These are phyloP conservation scores for Spialia ferax DNA, from an alignment of 2,888 invertebrate genomes.

Conservation along the genomic window DNA sequence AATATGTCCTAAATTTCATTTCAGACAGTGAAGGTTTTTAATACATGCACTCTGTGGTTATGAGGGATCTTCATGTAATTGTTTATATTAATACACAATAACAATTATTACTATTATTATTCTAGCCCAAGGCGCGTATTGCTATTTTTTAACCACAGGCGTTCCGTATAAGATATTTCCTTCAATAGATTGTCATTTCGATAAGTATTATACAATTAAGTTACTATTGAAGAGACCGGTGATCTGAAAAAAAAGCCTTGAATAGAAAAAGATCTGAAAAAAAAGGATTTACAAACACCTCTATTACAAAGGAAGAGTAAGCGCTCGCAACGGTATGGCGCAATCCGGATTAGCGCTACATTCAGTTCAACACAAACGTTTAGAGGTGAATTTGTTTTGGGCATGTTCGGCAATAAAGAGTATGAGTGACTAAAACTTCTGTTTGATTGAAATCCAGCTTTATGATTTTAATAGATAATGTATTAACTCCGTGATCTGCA, in stretches of 20 bases:
- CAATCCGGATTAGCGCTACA: constrained; percentile 11
- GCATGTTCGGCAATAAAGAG: background rate
- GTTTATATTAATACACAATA: background rate
- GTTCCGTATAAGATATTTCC: no score
- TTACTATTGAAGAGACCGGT: background rate
- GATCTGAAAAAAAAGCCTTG: background rate
- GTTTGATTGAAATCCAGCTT: background rate
- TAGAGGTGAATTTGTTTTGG: background rate
- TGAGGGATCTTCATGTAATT: background rate
- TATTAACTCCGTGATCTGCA: background rate
- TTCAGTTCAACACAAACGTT: background rate
- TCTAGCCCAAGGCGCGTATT: no score
- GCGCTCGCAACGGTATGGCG: background rate
- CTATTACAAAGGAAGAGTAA: constrained; percentile 18
- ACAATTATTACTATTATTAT: no score
- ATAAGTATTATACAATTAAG: no score
- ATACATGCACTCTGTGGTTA: background rate
- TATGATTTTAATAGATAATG: background rate
- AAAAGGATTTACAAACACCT: background rate
- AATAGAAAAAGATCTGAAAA: background rate
- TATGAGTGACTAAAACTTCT: background rate
- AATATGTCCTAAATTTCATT: no score
- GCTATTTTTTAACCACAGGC: no score
- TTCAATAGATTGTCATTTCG: no score
- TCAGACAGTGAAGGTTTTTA: no score